phyloP scores from a whole-genome alignment of 2,888 invertebrate species.

The Orchesella flavescens region DNA sequence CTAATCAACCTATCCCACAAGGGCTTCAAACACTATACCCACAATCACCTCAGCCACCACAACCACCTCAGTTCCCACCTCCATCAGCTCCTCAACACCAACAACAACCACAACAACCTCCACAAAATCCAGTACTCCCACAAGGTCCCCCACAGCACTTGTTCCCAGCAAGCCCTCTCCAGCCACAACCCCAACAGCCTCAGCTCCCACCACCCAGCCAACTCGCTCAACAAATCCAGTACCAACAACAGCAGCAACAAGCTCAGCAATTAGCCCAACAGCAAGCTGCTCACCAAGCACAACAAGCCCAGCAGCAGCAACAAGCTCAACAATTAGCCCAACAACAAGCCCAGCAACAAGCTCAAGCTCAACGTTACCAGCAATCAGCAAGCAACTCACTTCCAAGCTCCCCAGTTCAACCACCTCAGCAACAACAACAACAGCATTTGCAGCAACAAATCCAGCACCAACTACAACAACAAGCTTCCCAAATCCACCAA shows the following conservation, averaged over 20 bases:
- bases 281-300: neutral
- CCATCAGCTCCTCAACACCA: constrained; percentile 17
- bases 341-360: neutral
- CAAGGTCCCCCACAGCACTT: constrained; percentile 16
- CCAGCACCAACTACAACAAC: constrained; percentile 11
- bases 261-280: neutral
- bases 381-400: neutral
- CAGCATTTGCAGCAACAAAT: neutral
- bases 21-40: neutral
- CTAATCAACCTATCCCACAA: neutral
- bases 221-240: neutral
- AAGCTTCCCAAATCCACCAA: neutral
- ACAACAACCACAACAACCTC: constrained; percentile 8
- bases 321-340: constrained; percentile 15
- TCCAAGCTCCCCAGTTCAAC: neutral
- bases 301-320: constrained; percentile 3
- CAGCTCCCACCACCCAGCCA: neutral
- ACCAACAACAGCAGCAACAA: constrained; percentile 9
- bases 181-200: constrained; percentile 3
- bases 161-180: neutral
- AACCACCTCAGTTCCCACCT: constrained; percentile 13
- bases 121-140: too few relatives aligned
- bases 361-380: too few relatives aligned
- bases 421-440: neutral
- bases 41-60: neutral